Conservation (phyloP, 2,113 vertebrate species). For the Todiramphus saurophagus region DNA sequence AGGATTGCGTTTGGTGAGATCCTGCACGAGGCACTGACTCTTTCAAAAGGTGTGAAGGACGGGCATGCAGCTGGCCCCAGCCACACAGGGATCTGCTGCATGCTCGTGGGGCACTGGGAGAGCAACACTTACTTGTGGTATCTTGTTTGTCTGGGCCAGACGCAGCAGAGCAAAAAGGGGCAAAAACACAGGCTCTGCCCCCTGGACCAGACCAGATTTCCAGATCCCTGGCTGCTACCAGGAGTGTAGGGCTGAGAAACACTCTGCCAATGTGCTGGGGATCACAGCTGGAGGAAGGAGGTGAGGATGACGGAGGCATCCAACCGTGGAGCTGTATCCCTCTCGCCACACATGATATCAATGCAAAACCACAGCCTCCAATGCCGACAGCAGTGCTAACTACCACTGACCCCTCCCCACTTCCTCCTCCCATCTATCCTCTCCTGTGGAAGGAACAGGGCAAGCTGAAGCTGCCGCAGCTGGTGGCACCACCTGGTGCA, state of each 20-base stretch:
- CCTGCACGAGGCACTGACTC: not conserved
- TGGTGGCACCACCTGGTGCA: not conserved
- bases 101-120: accelerated
- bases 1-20: not conserved
- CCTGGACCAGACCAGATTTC: not conserved
- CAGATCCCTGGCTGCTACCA: not conserved
- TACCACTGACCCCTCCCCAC: accelerated
- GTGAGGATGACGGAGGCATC: not conserved
- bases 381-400: accelerated
- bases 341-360: not conserved
- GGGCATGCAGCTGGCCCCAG: not conserved
- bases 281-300: not conserved
- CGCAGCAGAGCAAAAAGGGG: not conserved
- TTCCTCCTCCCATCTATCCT: accelerated
- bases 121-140: accelerated
- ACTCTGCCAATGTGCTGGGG: not conserved
- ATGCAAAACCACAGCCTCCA: not conserved
- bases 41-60: not conserved
- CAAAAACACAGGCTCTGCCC: not conserved
- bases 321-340: accelerated
- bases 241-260: not conserved
- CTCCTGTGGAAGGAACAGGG: not conserved
- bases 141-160: not conserved
- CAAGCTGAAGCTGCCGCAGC: not conserved
- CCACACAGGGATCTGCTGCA: not conserved